phyloP scores from a whole-genome alignment of 2,797 vertebrate species.

The Spinus pinus region DNA sequence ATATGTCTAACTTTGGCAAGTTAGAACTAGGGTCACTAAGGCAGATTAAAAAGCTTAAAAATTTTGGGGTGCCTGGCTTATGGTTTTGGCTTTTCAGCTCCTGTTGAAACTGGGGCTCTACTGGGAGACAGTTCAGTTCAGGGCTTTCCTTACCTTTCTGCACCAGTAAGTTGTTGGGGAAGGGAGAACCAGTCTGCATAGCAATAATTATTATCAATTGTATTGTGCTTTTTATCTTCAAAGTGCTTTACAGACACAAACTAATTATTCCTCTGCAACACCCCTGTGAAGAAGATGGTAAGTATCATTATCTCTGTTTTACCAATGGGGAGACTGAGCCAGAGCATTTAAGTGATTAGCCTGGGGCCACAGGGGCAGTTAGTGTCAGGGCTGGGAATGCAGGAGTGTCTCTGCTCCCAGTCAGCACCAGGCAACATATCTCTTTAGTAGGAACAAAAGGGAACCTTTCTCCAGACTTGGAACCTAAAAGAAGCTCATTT shows the following conservation, averaged over 20 bases:
- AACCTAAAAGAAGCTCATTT: constrained; percentile 39
- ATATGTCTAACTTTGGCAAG: not conserved
- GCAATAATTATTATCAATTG: constrained; percentile 71
- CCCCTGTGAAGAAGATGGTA: constrained; percentile 58
- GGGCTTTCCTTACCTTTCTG: constrained; percentile 12
- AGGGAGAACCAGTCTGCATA: constrained; percentile 38
- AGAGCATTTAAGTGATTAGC: constrained; percentile 68
- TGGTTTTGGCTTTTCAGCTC: not conserved
- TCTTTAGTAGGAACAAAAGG: constrained; percentile 66
- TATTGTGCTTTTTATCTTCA: constrained; percentile 71
- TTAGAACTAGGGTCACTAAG: constrained; percentile 2
- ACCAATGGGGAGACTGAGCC: constrained; percentile 59
- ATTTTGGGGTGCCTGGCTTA: not conserved
- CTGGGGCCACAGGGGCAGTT: constrained; percentile 65
- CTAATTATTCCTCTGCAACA: constrained; percentile 69
- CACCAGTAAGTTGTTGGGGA: constrained; percentile 31
- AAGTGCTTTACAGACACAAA: constrained; percentile 68
- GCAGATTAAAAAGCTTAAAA: not conserved
- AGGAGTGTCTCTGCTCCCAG: constrained; percentile 66
- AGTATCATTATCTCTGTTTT: constrained; percentile 69
- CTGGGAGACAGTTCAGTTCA: constrained; percentile 7
- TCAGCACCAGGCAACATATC: constrained; percentile 59
- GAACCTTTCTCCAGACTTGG: constrained; percentile 69
- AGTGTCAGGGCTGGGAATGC: constrained; percentile 69
- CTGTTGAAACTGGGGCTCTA: not conserved